Evolutionary conservation across 2,797 vertebrate species (phyloP), one percentile per base, ranked within the genome.

Genomic region (Lepidocolaptes lacrymiger): DNA sequence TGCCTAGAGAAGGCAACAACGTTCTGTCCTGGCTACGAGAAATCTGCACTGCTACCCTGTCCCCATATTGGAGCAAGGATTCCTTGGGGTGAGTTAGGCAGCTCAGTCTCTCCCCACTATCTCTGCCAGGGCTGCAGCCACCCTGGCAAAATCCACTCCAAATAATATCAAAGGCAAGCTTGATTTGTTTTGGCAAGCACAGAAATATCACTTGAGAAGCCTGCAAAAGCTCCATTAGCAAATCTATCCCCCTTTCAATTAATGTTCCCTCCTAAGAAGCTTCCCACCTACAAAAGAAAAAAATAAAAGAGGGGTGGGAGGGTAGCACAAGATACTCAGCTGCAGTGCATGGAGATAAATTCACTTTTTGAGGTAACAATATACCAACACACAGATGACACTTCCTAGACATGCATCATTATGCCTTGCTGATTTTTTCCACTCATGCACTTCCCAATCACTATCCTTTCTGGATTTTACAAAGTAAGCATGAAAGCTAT

Each of bases 401-500:
- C 44, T 66, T 78, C 76, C 69, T 76, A 74, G 71, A 74, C 63
- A 74, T 58, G 62, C 73, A 88, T 75, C 79, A 52, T 83, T 84
- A 75, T 69, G 58, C 54, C 71, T 72, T 12, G 39, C 69, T 48
- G 69, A 56, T 80, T 78, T 85, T 56, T 81, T 85, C 63, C 91
- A 66, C 58, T 16, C 19, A 24, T 5, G 8, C 79, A 46, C 79
- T 88, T 95, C 82, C 93, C 91, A 75, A 49, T 89, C 81, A 39
- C 89, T 84, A n/a, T 81, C 85, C 73, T 91, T 97, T 37, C 75
- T 61, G 39, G 79, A 74, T 55, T 95, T 58, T 63, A 96, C 85
- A 83, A 92, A 96, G 85, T 73, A 96, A 95, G 80, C 75, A 89
- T 77, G 95, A 96, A 87, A 97, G 85, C 76, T 89, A 95, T 92